Base-by-base conservation (phyloP, 2,797 vertebrate species). In the Manis javanica region DNA sequence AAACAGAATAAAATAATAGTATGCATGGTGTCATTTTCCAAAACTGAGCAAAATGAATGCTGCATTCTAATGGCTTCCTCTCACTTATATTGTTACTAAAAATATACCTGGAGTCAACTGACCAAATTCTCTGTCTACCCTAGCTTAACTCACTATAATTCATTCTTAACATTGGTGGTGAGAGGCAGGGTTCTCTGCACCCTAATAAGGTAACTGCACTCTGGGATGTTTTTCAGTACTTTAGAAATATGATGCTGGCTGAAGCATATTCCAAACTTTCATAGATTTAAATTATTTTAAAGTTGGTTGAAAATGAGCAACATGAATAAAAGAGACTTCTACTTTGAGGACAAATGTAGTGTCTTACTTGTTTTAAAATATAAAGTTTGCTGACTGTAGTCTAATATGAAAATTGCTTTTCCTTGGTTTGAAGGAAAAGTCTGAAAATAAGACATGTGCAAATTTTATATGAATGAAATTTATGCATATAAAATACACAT, bases 321-420 rank as follows among this genome's bases (percentile, higher is more conserved):
- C 9, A 75, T 7, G 26, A 85, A 92, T 57, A 88, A 55, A 85
- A 77, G 5, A 93, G 51, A 68, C 29, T 83, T 93, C 21, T 37
- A 81, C 9, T 79, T 46, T 55, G n/a, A 91, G 49, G 59, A 77
- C 37, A 91, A 74, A 96, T 5, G 4, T 14, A 21, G 46, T 55
- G 2, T 91, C 31, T 95, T 78, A 29, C 31, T 94, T 87, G 88
- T 74, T 96, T 88, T 92, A 88, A 95, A 90, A 88, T 85, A 75
- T 21, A 87, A 86, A 55, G 10, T 79, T 83, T 78, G 59, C 77
- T 87, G 57, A 72, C 53, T 89, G 34, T 0, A 61, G 55, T 2
- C 9, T 90, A 57, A 26, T 63, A 71, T 63, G 37, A 93, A 95
- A 83, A 84, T 37, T 7, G 13, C 53, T 26, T 96, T 96, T 94